These are phyloP conservation scores for Catharus ustulatus DNA, from an alignment of 2,797 vertebrate genomes.

Conservation along the genomic window DNA sequence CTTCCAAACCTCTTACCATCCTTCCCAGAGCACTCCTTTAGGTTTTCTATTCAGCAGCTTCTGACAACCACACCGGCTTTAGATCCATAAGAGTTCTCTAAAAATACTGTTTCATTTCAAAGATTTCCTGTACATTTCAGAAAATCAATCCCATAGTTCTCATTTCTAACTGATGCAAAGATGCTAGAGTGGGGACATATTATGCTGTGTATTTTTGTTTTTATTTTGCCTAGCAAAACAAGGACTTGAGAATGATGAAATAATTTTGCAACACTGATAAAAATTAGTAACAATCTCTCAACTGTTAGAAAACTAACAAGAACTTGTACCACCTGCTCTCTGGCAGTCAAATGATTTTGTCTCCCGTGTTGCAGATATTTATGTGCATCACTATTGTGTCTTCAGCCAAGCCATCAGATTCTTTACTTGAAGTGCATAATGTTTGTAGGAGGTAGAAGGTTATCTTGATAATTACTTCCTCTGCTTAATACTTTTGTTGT, in stretches of 20 bases:
- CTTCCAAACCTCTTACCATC: not conserved
- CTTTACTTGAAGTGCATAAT: not conserved
- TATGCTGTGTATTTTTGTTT: not conserved
- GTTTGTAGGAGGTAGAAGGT: not conserved
- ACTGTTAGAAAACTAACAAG: not conserved
- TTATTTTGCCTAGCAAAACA: not conserved
- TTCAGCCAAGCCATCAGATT: not conserved
- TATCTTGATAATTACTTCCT: not conserved
- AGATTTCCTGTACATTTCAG: not conserved
- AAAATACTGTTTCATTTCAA: not conserved
- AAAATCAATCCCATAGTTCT: not conserved
- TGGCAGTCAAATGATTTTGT: not conserved
- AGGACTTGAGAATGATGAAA: not conserved
- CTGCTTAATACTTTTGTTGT: not conserved
- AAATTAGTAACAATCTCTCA: not conserved
- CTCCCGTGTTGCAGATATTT: not conserved
- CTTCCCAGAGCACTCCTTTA: not conserved
- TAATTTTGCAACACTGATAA: not conserved
- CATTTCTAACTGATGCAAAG: not conserved
- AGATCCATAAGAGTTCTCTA: not conserved
- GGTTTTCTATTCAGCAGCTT: not conserved
- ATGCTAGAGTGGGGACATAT: not conserved
- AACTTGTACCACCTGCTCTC: not conserved
- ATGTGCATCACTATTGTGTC: not conserved
- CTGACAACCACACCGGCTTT: not conserved